These are phyloP conservation scores for Spheniscus humboldti DNA, from an alignment of 2,797 vertebrate genomes.

Conservation along the genomic window DNA sequence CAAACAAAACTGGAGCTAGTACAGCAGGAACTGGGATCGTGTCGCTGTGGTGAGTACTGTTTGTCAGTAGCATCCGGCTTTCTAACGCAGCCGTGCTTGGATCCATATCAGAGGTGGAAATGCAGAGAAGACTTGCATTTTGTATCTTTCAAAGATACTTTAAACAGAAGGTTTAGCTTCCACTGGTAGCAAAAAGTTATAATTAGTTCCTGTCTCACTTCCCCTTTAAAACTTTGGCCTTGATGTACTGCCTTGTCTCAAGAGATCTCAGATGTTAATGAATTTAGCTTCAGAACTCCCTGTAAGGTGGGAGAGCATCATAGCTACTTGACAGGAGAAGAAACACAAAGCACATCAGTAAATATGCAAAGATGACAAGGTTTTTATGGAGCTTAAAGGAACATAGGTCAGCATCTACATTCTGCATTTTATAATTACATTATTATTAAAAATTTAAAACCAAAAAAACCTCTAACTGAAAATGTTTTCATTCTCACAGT, in stretches of 20 bases:
- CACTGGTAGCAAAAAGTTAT: background rate
- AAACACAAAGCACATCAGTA: background rate
- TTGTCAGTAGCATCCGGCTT: background rate
- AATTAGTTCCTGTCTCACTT: constrained; percentile 5
- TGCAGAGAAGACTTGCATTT: background rate
- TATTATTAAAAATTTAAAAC: background rate
- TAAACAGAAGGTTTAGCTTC: background rate
- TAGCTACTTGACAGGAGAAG: background rate
- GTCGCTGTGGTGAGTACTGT: constrained; percentile 89
- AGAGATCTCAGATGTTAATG: background rate
- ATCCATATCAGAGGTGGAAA: background rate
- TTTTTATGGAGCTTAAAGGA: background rate
- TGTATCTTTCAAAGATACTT: background rate
- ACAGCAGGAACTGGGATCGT: constrained; percentile 97
- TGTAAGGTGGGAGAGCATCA: background rate
- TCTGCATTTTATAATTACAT: background rate
- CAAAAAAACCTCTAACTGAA: background rate
- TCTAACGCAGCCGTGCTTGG: rapidly evolving
- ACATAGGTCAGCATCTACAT: background rate
- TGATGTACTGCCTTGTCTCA: background rate
- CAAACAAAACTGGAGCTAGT: constrained; percentile 99
- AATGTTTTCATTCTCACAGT: background rate
- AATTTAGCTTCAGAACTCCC: background rate
- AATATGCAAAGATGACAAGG: background rate
- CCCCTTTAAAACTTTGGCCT: background rate